These are phyloP conservation scores for Aspiorhynchus laticeps DNA, from an alignment of 2,113 vertebrate genomes.

Conservation along the genomic window DNA sequence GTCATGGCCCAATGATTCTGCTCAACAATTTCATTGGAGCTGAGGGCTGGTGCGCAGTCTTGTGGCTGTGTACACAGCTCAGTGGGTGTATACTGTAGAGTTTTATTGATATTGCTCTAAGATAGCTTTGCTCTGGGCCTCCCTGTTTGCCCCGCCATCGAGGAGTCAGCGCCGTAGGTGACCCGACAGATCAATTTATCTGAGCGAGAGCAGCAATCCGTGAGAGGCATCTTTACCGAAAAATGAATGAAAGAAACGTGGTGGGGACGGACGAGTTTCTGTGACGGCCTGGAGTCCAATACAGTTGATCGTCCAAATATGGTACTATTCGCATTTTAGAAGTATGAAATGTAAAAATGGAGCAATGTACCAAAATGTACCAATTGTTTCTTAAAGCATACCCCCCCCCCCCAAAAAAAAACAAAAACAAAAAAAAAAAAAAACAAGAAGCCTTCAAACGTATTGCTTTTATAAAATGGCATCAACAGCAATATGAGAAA, in stretches of 20 bases:
- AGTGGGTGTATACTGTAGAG: slow-evolving; percentile 65
- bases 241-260: slow-evolving; percentile 45
- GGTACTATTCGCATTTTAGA: no score
- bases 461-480: no score
- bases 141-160: slow-evolving; percentile 29
- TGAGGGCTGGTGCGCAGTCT: slow-evolving; percentile 74
- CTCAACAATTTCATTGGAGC: slow-evolving; percentile 81
- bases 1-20: slow-evolving; percentile 79
- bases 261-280: slow-evolving; percentile 29
- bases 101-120: slow-evolving; percentile 75
- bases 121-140: slow-evolving; percentile 44
- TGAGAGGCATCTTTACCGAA: slow-evolving; percentile 50
- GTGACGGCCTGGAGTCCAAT: slow-evolving; percentile 34
- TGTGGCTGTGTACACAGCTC: slow-evolving; percentile 74
- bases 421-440: no score
- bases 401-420: no score
- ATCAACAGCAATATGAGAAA: no score
- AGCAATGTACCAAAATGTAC: no score
- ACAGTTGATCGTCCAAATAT: background rate
- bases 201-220: slow-evolving; percentile 64
- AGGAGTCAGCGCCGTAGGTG: slow-evolving; percentile 62
- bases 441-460: no score
- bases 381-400: no score
- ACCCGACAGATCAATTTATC: slow-evolving; percentile 71
- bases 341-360: no score